These are phyloP conservation scores for Schizopygopsis pylzovi DNA, from an alignment of 2,797 vertebrate genomes.

Conservation along the genomic window DNA sequence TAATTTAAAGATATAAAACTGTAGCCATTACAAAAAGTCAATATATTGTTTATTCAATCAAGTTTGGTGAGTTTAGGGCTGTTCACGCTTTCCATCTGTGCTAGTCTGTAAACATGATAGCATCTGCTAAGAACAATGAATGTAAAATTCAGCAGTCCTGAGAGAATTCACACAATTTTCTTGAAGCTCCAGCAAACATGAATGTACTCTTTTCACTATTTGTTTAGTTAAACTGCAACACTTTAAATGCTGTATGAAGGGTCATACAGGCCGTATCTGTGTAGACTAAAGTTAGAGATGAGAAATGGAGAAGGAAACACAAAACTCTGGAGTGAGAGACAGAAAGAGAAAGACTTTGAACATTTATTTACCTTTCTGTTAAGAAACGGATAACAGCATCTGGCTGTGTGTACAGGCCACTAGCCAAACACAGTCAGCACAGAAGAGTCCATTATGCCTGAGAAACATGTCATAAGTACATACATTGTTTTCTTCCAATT, in stretches of 20 bases:
- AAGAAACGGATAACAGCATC: not conserved
- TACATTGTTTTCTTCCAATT: not conserved
- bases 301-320: not conserved
- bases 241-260: not conserved
- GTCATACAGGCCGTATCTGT: not conserved
- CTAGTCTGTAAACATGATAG: not conserved
- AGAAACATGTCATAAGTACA: not conserved
- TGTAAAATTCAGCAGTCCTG: not conserved
- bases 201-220: not conserved
- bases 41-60: not conserved
- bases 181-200: constrained; percentile 3
- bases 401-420: not conserved
- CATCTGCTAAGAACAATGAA: not conserved
- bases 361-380: constrained; percentile 26
- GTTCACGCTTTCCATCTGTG: not conserved
- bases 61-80: not conserved
- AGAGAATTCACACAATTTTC: not conserved
- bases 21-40: not conserved
- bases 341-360: not conserved
- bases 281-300: not conserved
- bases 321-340: not conserved
- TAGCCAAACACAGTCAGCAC: constrained; percentile 5
- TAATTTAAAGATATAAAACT: not conserved
- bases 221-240: constrained; percentile 21
- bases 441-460: not conserved